These are phyloP conservation scores for Erinaceus europaeus DNA, from an alignment of 2,113 vertebrate genomes.

Conservation along the genomic window DNA sequence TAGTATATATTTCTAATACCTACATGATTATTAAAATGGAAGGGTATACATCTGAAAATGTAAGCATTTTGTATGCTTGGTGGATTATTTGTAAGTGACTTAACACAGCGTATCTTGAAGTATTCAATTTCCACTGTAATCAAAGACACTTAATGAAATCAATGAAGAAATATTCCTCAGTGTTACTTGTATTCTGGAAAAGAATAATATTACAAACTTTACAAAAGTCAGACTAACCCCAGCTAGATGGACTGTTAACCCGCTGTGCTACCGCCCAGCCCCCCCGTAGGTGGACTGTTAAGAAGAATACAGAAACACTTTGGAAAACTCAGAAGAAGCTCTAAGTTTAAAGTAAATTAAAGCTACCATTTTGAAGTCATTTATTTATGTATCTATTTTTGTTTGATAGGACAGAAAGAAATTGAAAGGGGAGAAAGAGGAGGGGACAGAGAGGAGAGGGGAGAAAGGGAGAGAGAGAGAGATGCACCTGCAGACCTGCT, in stretches of 20 bases:
- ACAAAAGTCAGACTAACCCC: constrained; percentile 90
- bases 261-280: too few species aligned
- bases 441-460: too few species aligned
- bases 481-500: too few species aligned
- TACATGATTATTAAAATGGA: constrained; percentile 93
- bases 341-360: constrained; percentile 79
- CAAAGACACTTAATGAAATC: constrained; percentile 88
- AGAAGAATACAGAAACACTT: constrained; percentile 87
- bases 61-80: constrained; percentile 75
- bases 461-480: too few species aligned
- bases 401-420: too few species aligned
- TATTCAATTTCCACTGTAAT: constrained; percentile 91
- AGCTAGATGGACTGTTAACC: constrained; percentile 87
- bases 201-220: constrained; percentile 86
- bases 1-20: too few species aligned
- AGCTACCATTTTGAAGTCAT: constrained; percentile 3
- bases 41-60: constrained; percentile 92
- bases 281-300: constrained; percentile 88
- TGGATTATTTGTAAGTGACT: constrained; percentile 87
- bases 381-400: too few species aligned
- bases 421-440: too few species aligned
- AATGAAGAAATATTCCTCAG: constrained; percentile 91
- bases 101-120: constrained; percentile 89
- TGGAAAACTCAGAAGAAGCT: constrained; percentile 92
- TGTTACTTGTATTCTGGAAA: constrained; percentile 87